phyloP scores from a whole-genome alignment of 2,113 vertebrate species.

The Pungitius pungitius region DNA sequence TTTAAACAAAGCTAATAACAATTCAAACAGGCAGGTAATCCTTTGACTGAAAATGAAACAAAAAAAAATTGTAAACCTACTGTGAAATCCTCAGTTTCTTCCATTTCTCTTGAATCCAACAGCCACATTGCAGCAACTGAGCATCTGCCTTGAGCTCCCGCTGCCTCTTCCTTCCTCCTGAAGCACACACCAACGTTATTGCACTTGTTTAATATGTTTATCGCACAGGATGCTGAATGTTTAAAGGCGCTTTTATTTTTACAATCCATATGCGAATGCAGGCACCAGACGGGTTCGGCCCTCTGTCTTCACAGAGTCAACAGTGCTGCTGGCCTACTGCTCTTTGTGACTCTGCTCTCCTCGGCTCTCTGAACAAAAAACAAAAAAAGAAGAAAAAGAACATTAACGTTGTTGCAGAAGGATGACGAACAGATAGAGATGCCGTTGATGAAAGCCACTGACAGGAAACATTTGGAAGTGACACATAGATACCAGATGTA shows the following conservation, averaged over 20 bases:
- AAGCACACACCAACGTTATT: conserved; percentile 64
- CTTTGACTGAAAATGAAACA: conserved; percentile 8
- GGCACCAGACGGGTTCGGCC: conserved; percentile 15
- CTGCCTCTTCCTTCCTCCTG: conserved; percentile 37
- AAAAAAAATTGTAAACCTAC: conserved; percentile 48
- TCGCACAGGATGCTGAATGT: conserved; percentile 74
- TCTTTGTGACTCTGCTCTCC: conserved; percentile 25
- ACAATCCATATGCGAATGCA: conserved; percentile 74
- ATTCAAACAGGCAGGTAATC: conserved; percentile 28
- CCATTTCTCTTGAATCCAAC: conserved; percentile 25
- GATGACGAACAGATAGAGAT: conserved; percentile 20
- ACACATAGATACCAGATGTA: not conserved
- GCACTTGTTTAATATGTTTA: conserved; percentile 76
- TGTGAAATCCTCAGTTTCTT: conserved; percentile 26
- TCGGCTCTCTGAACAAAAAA: conserved; percentile 43
- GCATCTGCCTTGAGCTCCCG: conserved; percentile 9
- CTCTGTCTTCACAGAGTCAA: conserved; percentile 71
- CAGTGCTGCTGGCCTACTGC: conserved; percentile 18
- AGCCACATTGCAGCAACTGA: conserved; percentile 26
- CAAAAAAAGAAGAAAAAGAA: conserved; percentile 26
- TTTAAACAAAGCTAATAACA: not conserved
- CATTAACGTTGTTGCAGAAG: not conserved
- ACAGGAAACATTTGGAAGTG: conserved; percentile 9
- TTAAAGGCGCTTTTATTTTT: conserved; percentile 78
- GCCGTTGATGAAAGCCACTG: conserved; percentile 8